These are phyloP conservation scores for Parazoanthus swiftii DNA, from an alignment of 92 coral and sea anemone genomes.

Conservation along the genomic window DNA sequence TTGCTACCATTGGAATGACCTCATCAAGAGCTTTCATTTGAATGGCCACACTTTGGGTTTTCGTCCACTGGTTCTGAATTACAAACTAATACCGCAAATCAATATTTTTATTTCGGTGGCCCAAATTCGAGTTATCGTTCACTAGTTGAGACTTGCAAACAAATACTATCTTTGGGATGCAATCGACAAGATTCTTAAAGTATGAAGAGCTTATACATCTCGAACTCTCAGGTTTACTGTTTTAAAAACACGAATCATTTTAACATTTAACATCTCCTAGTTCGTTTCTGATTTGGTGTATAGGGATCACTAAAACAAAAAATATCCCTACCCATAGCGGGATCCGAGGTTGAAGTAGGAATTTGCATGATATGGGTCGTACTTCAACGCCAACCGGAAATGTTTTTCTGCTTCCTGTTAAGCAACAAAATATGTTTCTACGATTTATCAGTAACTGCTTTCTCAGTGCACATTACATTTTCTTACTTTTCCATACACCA, in stretches of 20 bases:
- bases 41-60: too few species aligned
- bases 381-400: constrained; percentile 68
- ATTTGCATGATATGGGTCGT: constrained; percentile 81
- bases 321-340: constrained; percentile 70
- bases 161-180: too few species aligned
- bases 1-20: too few species aligned
- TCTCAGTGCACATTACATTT: background rate
- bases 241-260: background rate
- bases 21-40: too few species aligned
- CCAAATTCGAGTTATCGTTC: too few species aligned
- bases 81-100: background rate
- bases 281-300: background rate
- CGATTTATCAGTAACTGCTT: background rate
- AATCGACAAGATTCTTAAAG: too few species aligned
- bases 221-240: too few species aligned
- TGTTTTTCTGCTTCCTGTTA: constrained; percentile 76
- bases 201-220: too few species aligned
- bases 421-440: background rate
- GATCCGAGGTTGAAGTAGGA: constrained; percentile 88
- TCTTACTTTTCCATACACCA: background rate
- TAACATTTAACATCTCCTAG: too few species aligned
- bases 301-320: background rate
- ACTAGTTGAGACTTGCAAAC: too few species aligned
- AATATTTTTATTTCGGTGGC: too few species aligned
- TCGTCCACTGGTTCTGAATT: too few species aligned